Percentiles rank a stretch among this genome's conserved stretches.
Evolutionary conservation across 2,888 invertebrate species (phyloP).

Genomic region (Entomobrya proxima): DNA sequence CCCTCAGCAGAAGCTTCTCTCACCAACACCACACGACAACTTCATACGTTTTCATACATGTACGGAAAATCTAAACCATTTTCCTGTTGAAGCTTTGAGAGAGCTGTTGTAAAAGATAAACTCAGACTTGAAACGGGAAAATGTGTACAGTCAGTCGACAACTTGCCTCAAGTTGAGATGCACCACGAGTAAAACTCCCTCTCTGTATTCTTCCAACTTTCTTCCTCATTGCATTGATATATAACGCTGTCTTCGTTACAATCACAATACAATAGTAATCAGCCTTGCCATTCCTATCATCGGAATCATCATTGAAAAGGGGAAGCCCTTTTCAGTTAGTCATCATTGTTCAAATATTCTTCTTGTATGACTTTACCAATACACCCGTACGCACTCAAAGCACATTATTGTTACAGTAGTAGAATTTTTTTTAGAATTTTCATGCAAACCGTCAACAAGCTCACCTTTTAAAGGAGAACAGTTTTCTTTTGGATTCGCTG

Average conservation of each 20-base stretch:
- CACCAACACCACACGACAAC: background rate
- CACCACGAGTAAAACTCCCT: slow-evolving; percentile 39
- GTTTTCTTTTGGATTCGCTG: slow-evolving; percentile 39
- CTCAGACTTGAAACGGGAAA: slow-evolving; percentile 45
- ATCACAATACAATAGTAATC: slow-evolving; percentile 23
- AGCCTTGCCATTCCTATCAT: slow-evolving; percentile 1
- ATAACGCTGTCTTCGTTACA: background rate
- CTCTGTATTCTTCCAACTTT: background rate
- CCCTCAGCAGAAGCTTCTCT: slow-evolving; percentile 16
- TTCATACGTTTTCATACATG: background rate
- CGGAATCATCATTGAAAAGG: background rate
- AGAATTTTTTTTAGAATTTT: background rate
- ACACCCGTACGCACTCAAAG: background rate
- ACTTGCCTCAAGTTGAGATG: slow-evolving; percentile 60
- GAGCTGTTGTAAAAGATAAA: slow-evolving; percentile 50
- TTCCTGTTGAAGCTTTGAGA: background rate
- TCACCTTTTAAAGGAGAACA: slow-evolving; percentile 44
- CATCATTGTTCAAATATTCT: too few species aligned
- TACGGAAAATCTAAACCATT: slow-evolving; percentile 16
- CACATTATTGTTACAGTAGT: background rate
- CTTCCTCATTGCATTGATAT: slow-evolving; percentile 35
- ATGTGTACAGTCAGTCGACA: slow-evolving; percentile 60
- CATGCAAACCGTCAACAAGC: slow-evolving; percentile 13
- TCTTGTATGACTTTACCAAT: background rate
- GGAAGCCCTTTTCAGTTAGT: background rate